These are phyloP conservation scores for Luscinia megarhynchos DNA, from an alignment of 2,797 vertebrate genomes.

Conservation along the genomic window DNA sequence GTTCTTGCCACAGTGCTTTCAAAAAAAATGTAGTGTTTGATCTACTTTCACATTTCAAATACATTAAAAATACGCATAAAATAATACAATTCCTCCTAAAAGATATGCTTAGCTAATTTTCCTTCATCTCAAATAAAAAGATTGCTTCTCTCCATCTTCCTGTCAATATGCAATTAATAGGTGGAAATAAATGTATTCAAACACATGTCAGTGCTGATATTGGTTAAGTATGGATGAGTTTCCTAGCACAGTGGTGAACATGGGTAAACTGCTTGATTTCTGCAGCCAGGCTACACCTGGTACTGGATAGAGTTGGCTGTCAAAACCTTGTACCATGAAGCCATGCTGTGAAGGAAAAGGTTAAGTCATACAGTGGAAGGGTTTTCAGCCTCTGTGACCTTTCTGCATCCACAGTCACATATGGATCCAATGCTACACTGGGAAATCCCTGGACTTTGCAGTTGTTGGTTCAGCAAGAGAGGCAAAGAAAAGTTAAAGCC, in stretches of 20 bases:
- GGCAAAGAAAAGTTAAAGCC: background rate
- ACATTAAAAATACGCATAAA: background rate
- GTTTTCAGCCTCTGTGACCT: background rate
- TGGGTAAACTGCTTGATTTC: background rate
- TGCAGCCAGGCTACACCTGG: background rate
- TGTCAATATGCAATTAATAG: background rate
- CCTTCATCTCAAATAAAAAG: background rate
- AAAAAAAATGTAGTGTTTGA: background rate
- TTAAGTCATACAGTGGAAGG: background rate
- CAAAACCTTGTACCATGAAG: background rate
- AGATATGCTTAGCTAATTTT: background rate
- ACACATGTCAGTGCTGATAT: background rate
- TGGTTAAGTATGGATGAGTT: background rate
- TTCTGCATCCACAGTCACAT: background rate
- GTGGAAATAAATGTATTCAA: background rate
- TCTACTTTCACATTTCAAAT: background rate
- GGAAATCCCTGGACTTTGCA: background rate
- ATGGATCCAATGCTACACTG: accelerated
- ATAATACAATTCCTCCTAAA: background rate
- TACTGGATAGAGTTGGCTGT: background rate
- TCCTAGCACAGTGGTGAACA: background rate
- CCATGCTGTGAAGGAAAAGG: background rate
- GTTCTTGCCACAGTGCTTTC: background rate
- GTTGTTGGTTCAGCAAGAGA: background rate
- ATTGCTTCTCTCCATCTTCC: background rate